These are phyloP conservation scores for Cryptotis parvus DNA, from an alignment of 2,113 vertebrate species.

Conservation along the genomic window DNA sequence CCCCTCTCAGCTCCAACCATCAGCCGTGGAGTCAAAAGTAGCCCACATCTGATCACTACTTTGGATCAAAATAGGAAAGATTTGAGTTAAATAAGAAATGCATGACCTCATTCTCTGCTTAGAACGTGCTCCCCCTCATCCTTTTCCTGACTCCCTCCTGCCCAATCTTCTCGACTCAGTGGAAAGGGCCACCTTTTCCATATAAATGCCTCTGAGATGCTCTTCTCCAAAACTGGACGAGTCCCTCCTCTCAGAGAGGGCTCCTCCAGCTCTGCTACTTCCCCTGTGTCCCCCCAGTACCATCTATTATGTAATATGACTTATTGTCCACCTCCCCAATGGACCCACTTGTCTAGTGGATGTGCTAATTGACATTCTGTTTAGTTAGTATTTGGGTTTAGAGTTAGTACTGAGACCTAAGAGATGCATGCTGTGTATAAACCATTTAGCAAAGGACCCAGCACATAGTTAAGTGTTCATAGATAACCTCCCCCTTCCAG, in stretches of 20 bases:
- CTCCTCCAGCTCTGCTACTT: too few species aligned
- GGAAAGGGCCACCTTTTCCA: background rate
- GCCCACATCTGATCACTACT: background rate
- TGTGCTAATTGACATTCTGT: background rate
- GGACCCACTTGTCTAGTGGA: background rate
- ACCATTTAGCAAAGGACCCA: background rate
- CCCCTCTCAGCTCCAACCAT: background rate
- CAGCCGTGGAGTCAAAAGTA: background rate
- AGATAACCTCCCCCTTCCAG: background rate
- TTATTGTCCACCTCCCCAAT: background rate
- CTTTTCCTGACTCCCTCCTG: background rate
- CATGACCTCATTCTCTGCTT: background rate
- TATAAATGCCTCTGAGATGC: background rate
- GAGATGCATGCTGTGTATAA: background rate
- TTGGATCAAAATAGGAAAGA: slow-evolving; percentile 4
- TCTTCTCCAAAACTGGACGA: background rate
- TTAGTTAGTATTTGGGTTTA: background rate
- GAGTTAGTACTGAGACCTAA: background rate
- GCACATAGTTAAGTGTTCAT: background rate
- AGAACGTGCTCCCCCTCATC: background rate
- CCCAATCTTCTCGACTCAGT: background rate
- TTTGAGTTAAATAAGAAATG: background rate
- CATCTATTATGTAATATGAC: background rate
- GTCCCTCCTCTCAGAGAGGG: background rate
- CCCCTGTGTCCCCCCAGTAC: fast-evolving